These are phyloP conservation scores for Echinops telfairi DNA, from an alignment of 2,113 vertebrate genomes.

Conservation along the genomic window DNA sequence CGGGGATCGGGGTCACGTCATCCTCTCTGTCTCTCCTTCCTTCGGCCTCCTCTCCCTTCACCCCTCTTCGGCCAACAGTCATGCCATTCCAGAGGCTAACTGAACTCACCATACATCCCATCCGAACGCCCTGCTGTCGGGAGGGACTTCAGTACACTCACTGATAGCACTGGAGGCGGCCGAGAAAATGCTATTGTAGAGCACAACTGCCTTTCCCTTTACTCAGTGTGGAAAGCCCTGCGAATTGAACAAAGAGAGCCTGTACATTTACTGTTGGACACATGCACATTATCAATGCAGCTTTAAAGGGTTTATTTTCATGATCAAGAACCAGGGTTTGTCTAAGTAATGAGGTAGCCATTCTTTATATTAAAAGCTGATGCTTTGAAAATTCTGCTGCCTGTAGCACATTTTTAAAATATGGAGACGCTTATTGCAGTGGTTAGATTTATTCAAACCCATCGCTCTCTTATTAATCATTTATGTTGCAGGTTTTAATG, in stretches of 20 bases:
- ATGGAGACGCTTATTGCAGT: conserved; percentile 1
- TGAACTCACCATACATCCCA: neutral
- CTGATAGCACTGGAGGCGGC: neutral
- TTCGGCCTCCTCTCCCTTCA: neutral
- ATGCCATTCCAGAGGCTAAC: conserved; percentile 9
- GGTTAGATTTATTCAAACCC: conserved; percentile 56
- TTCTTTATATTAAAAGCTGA: conserved; percentile 44
- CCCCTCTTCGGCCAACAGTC: neutral
- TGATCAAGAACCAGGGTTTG: conserved; percentile 45
- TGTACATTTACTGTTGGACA: neutral
- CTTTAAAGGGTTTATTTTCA: conserved; percentile 1
- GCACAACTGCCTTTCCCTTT: neutral
- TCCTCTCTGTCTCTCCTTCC: too few relatives aligned
- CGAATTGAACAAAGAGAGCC: neutral
- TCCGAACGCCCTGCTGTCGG: neutral
- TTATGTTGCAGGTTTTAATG: conserved; percentile 1
- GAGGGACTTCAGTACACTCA: neutral
- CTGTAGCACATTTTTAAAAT: conserved; percentile 51
- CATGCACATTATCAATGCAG: neutral
- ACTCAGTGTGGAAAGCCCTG: neutral
- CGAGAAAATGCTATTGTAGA: neutral
- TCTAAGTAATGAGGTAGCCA: neutral
- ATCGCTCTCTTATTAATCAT: conserved; percentile 42
- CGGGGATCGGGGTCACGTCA: too few relatives aligned
- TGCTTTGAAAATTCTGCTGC: conserved; percentile 55